Evolutionary conservation across 2,113 vertebrate genomes (phyloP), one percentile per base, ranked within the genome.

Genomic region (Eulemur rufifrons): DNA sequence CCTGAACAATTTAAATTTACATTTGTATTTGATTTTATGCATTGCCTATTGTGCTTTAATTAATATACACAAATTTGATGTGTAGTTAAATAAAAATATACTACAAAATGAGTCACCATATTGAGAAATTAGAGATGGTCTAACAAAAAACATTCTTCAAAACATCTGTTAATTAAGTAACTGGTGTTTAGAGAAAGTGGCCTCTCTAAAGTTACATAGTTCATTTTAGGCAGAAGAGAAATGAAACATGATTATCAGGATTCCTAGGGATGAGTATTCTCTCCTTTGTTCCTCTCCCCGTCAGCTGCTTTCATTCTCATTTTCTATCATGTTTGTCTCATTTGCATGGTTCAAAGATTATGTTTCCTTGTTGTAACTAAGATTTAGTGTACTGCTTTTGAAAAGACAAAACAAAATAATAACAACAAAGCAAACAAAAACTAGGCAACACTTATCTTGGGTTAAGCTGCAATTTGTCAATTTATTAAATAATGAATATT

Each of bases 291-390:
- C 25, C 5, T 63, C 21, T 91, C 18, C 18, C 1, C 74, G 68
- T 84, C 47, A 77, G 2, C 37, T 93, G 47, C 64, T 73, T 94
- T 91, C 95, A 97, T 98, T 90, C 91, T 78, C 97, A 95, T 97
- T 78, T 97, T 52, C 92, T 96, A 94, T 64, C 7, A 3, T 97
- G 27, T 96, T 73, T 97, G 50, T 97, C 81, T 97, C 93, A 85
- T 96, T 96, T 96, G 52, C 3, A 0, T 98, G 96, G 39, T 59
- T 96, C 89, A 81, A 97, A 97, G 52, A 61, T 14, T 97, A 93
- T 95, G 83, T n/a, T 91, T 89, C 68, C 59, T 95, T 74, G 4
- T 82, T 66, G 59, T 89, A 94, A 96, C 69, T 95, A 89, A 95
- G 80, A 73, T 83, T 81, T 71, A 95, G 59, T 64, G 8, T 64